Evolutionary conservation across 2,113 vertebrate genomes (phyloP).

Genomic region (Gasterosteus aculeatus): DNA sequence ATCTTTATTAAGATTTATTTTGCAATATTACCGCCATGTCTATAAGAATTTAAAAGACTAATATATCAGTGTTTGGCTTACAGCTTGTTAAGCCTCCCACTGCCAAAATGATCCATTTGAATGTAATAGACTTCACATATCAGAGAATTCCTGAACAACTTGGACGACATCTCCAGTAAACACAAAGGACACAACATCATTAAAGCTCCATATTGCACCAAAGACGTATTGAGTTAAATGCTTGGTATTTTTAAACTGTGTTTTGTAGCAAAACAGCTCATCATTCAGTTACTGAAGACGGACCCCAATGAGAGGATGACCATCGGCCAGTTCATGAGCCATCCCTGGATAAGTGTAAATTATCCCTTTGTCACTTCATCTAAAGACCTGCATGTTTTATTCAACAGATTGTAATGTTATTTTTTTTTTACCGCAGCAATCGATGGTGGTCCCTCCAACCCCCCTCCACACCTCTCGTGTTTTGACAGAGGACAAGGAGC

Average conservation of each 20-base stretch:
- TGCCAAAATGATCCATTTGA: background rate
- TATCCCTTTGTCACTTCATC: background rate
- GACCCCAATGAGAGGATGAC: conserved; percentile 95
- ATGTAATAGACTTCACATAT: background rate
- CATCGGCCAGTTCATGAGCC: conserved; percentile 94
- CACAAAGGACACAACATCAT: background rate
- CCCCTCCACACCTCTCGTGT: conserved; percentile 94
- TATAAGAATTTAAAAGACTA: background rate
- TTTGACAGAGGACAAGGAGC: conserved; percentile 92
- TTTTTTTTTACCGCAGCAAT: conserved; percentile 80
- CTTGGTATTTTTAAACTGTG: conserved; percentile 6
- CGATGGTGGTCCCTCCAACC: conserved; percentile 91
- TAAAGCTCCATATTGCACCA: background rate
- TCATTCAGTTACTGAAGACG: conserved; percentile 92
- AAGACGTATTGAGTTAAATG: background rate
- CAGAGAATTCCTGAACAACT: background rate
- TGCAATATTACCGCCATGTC: background rate
- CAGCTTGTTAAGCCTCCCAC: background rate
- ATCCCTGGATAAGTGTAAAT: conserved; percentile 97
- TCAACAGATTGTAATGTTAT: background rate
- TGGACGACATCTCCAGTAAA: background rate
- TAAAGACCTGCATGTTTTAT: background rate
- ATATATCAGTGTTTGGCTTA: background rate
- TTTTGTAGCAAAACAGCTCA: conserved; percentile 90
- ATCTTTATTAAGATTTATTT: background rate